phyloP scores from a whole-genome alignment of 1,140 invertebrate species.

The Brachionus sp. region DNA sequence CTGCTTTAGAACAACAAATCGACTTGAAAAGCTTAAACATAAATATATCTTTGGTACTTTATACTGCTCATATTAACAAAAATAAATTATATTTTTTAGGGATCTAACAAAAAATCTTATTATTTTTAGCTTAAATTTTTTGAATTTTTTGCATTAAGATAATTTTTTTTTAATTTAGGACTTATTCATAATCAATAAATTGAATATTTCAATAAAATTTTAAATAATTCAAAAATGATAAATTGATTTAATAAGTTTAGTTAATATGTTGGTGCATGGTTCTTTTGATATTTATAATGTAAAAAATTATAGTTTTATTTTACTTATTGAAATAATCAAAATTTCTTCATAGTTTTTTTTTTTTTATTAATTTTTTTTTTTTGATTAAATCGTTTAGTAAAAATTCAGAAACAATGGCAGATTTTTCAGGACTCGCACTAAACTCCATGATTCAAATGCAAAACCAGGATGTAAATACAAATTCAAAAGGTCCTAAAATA shows the following conservation, averaged over 20 bases:
- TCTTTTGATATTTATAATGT: too few relatives aligned
- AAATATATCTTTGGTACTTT: not conserved
- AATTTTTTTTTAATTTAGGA: not conserved
- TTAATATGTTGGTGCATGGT: too few relatives aligned
- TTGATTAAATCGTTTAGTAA: not conserved
- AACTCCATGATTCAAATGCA: slow-evolving; percentile 41
- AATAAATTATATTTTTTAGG: not conserved
- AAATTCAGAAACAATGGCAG: slow-evolving; percentile 5
- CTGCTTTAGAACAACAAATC: not conserved
- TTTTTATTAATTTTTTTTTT: not conserved
- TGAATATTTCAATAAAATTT: too few relatives aligned
- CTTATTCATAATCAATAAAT: too few relatives aligned
- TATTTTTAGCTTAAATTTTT: not conserved
- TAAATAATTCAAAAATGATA: too few relatives aligned
- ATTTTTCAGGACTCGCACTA: slow-evolving; percentile 37
- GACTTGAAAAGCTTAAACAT: not conserved
- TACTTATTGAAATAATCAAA: not conserved
- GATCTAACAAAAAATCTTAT: not conserved
- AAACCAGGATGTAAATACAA: not conserved
- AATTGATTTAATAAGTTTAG: too few relatives aligned
- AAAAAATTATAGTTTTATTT: too few relatives aligned
- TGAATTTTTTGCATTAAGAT: not conserved
- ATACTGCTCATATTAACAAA: not conserved
- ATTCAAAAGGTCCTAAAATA: not conserved
- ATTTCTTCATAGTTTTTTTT: not conserved